Base-by-base conservation (phyloP, 2,888 invertebrate species). In the Pemphredon lugubris region DNA sequence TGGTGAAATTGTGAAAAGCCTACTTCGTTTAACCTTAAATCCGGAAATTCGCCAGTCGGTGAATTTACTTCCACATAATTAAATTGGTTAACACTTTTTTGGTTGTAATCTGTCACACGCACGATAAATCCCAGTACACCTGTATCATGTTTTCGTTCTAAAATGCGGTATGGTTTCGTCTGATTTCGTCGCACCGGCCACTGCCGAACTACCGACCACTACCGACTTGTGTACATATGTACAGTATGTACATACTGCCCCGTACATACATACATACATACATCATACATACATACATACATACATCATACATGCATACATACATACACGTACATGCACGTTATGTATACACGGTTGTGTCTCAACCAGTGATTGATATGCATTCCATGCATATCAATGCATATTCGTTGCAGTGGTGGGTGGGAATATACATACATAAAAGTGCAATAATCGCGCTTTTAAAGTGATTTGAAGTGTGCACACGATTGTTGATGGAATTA, bases 11-110 rank as follows among this genome's bases (percentile, higher is more conserved):
- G 14, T 34, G 26, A 32, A 34, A 58, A 54, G 45, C 40, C 45
- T 59, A n/a, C 55, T 50, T 57, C 47, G 18, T 70, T 60, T 54
- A 57, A 70, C 54, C 18, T 39, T 53, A 37, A 55, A 48, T 51
- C 68, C 50, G 59, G 39, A 57, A 55, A 66, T 57, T 60, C 14
- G 18, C 16, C 30, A 30, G 47, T 18, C 23, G 18, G 45, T 21
- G 20, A 34, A 54, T 70, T 77, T 70, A 75, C 55, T 82, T 70
- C 69, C 65, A 54, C 79, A 81, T 81, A 47, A 60, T 65, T 65
- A 44, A n/a, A 23, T 7, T n/a, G 30, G 45, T 51, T 32, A 51
- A 63, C 44, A 48, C 9, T 63, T 54, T n/a, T 60, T 58, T 30
- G 26, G 7, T 45, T 23, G 55, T 39, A 40, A 59, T 63, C 23